These are phyloP conservation scores for Ahaetulla prasina DNA, from an alignment of 2,113 vertebrate genomes.

Conservation along the genomic window DNA sequence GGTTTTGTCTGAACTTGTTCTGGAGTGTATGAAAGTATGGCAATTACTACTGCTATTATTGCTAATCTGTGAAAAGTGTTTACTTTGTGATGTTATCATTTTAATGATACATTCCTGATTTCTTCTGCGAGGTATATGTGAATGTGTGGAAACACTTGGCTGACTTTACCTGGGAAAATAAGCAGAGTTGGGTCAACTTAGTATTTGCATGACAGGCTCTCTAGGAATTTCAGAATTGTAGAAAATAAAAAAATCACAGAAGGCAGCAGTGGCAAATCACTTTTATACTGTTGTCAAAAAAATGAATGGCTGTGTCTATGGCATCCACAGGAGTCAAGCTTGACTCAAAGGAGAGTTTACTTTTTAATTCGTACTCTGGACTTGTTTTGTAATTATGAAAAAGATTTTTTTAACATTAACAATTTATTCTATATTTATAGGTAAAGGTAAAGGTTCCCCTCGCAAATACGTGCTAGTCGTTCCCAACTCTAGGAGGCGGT, in stretches of 20 bases:
- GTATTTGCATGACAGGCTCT: background rate
- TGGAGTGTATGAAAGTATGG: background rate
- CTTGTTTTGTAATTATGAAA: background rate
- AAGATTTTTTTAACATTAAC: background rate
- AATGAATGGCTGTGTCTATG: background rate
- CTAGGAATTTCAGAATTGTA: background rate
- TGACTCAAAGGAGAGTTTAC: background rate
- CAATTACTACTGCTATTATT: background rate
- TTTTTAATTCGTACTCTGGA: background rate
- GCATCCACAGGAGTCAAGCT: background rate
- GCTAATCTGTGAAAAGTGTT: background rate
- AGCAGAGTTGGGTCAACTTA: background rate
- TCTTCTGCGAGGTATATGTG: background rate
- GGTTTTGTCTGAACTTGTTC: background rate
- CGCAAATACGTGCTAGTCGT: too few relatives aligned
- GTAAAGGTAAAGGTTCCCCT: too few relatives aligned
- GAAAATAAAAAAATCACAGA: background rate
- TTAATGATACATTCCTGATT: background rate
- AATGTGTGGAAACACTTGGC: background rate
- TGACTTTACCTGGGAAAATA: background rate
- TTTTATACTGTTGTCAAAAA: background rate
- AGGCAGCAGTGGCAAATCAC: background rate
- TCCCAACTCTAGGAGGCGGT: too few relatives aligned
- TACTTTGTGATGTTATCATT: background rate
- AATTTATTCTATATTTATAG: background rate